A percentile compares a stretch with the other conserved stretches of the same genome.
Conservation (phyloP, 2,113 vertebrate genomes). For the Brachypteracias leptosomus region DNA sequence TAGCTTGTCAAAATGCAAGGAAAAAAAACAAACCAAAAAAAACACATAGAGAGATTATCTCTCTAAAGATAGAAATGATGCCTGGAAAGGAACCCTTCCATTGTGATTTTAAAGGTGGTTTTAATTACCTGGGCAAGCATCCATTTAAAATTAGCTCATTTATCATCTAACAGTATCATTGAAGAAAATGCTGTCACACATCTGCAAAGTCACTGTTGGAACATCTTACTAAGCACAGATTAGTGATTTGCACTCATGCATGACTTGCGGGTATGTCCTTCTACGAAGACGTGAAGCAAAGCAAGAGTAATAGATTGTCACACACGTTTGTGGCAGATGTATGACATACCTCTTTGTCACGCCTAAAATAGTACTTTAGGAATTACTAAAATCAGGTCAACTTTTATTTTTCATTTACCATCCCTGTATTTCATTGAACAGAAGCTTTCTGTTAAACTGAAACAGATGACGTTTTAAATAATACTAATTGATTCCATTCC, state of each 20-base stretch:
- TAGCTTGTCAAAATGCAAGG: not conserved
- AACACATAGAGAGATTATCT: not conserved
- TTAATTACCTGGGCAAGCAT: conserved; percentile 12
- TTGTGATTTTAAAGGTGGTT: not conserved
- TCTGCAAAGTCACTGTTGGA: not conserved
- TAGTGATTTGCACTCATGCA: not conserved
- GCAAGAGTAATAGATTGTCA: not conserved
- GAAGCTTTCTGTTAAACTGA: conserved; percentile 78
- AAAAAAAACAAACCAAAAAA: not conserved
- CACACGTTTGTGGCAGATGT: not conserved
- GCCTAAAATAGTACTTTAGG: not conserved
- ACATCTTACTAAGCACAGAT: not conserved
- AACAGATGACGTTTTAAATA: conserved; percentile 82
- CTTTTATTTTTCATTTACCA: conserved; percentile 76
- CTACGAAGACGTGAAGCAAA: not conserved
- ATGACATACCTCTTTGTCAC: not conserved
- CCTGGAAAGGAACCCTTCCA: not conserved
- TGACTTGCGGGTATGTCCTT: not conserved
- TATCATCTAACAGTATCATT: not conserved
- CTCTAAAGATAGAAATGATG: not conserved
- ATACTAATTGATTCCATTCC: conserved; percentile 82
- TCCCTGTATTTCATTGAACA: conserved; percentile 73
- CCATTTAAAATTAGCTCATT: not conserved
- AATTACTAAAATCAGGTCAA: conserved; percentile 55
- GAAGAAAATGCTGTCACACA: not conserved